A percentile compares a stretch with the other conserved stretches of the same genome.
These are phyloP conservation scores for Drosophila suboccidentalis DNA, from an alignment of 2,888 invertebrate genomes.

Conservation along the genomic window DNA sequence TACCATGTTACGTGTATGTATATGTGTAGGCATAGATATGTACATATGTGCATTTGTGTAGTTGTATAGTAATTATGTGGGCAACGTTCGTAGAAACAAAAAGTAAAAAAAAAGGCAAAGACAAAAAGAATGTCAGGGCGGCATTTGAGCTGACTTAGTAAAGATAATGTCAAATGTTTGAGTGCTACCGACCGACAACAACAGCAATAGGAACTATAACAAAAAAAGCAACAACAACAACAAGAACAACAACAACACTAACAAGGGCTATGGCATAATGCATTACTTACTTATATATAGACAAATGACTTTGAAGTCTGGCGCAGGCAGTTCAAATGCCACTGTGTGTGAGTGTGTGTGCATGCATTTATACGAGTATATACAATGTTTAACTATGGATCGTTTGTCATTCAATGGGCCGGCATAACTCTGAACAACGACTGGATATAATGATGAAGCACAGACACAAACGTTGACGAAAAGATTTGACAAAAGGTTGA, in stretches of 20 bases:
- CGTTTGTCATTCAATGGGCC: constrained; percentile 56
- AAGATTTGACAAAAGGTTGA: constrained; percentile 60
- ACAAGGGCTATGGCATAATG: constrained; percentile 33
- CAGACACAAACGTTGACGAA: constrained; percentile 48
- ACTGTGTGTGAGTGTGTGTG: constrained; percentile 10
- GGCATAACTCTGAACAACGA: constrained; percentile 52
- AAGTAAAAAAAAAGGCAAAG: constrained; percentile 17
- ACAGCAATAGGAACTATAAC: constrained; percentile 17
- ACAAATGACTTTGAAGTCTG: constrained; percentile 66
- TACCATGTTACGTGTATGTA: constrained; percentile 37
- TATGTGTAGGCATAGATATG: not conserved
- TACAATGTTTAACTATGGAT: constrained; percentile 42
- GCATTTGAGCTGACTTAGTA: constrained; percentile 68
- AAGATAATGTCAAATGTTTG: constrained; percentile 74
- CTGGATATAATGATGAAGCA: constrained; percentile 48
- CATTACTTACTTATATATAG: constrained; percentile 45
- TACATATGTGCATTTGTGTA: not conserved
- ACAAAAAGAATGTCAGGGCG: constrained; percentile 64
- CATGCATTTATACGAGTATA: constrained; percentile 13
- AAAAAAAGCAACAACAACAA: constrained; percentile 9
- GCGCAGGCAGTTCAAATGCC: constrained; percentile 47
- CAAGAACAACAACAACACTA: constrained; percentile 12
- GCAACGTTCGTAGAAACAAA: constrained; percentile 39
- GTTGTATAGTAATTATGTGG: constrained; percentile 67
- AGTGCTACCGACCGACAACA: constrained; percentile 48